Percentiles rank a stretch among this genome's conserved stretches.
Evolutionary conservation across 1,140 invertebrate genomes (phyloP).

Genomic region (Philaenus spumarius): DNA sequence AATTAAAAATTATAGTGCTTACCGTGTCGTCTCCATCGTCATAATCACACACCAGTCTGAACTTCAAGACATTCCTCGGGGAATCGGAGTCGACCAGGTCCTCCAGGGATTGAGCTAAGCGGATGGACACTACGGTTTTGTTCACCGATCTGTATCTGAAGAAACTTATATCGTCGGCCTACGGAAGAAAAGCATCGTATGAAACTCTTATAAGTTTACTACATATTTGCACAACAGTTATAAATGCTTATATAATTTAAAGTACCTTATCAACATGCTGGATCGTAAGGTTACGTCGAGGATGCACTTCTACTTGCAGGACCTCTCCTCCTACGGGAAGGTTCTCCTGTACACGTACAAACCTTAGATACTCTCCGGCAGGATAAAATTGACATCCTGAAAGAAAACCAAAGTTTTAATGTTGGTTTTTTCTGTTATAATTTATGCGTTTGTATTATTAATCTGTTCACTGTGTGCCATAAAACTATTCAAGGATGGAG

Average conservation of each 20-base stretch:
- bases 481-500: too few relatives aligned
- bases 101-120: conserved; percentile 66
- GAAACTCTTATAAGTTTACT: too few relatives aligned
- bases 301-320: conserved; percentile 62
- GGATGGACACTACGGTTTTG: conserved; percentile 61
- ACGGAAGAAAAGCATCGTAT: conserved; percentile 30
- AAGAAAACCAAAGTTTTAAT: too few relatives aligned
- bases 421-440: too few relatives aligned
- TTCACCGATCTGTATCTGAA: conserved; percentile 65
- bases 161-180: conserved; percentile 59
- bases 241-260: too few relatives aligned
- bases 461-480: too few relatives aligned
- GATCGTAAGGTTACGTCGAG: conserved; percentile 59
- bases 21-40: conserved; percentile 52
- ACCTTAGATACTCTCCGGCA: conserved; percentile 64
- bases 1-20: too few relatives aligned
- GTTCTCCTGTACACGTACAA: conserved; percentile 67
- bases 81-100: conserved; percentile 63
- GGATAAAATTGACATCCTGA: conserved; percentile 75
- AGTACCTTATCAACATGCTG: conserved; percentile 62
- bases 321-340: conserved; percentile 59
- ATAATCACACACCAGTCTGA: conserved; percentile 59
- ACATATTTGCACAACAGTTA: too few relatives aligned
- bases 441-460: too few relatives aligned
- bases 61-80: conserved; percentile 76